phyloP scores from a whole-genome alignment of 1,140 invertebrate genomes.

The Anagrus nilaparvatae region DNA sequence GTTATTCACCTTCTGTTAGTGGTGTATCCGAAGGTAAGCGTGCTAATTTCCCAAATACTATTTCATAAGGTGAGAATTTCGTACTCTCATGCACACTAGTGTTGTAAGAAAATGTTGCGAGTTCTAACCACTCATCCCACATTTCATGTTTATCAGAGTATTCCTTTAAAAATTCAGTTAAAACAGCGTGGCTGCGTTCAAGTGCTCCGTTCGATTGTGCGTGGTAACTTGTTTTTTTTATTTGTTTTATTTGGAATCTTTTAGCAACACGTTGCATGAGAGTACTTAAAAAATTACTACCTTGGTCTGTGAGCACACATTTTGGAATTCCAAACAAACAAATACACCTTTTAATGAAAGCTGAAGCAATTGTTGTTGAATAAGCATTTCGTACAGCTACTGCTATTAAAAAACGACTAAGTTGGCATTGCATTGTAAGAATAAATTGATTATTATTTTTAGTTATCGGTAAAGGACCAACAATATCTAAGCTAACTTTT shows the following conservation, averaged over 20 bases:
- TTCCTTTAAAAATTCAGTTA: conserved; percentile 9
- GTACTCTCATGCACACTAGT: no score
- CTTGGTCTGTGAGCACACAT: conserved; percentile 22
- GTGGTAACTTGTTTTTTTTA: conserved; percentile 11
- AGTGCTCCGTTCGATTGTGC: conserved; percentile 5
- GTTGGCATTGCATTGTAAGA: conserved; percentile 11
- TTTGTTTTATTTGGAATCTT: conserved; percentile 7
- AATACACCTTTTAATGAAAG: conserved; percentile 2
- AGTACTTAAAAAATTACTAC: conserved; percentile 20
- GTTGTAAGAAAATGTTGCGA: no score
- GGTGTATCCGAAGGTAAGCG: no score
- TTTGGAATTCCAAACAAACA: conserved; percentile 15
- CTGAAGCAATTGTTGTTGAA: neutral
- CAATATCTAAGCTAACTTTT: conserved; percentile 14
- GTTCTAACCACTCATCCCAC: no score
- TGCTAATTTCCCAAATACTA: no score
- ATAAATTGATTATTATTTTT: conserved; percentile 12
- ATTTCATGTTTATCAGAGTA: conserved; percentile 7
- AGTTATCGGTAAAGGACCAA: conserved; percentile 11
- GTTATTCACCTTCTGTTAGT: no score
- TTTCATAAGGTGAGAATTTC: no score
- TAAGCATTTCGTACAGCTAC: conserved; percentile 2
- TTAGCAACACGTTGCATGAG: conserved; percentile 10
- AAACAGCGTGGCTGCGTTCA: conserved; percentile 9
- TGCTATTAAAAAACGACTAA: conserved; percentile 7